phyloP scores from a whole-genome alignment of 2,797 vertebrate species.

The Pseudopleuronectes americanus region DNA sequence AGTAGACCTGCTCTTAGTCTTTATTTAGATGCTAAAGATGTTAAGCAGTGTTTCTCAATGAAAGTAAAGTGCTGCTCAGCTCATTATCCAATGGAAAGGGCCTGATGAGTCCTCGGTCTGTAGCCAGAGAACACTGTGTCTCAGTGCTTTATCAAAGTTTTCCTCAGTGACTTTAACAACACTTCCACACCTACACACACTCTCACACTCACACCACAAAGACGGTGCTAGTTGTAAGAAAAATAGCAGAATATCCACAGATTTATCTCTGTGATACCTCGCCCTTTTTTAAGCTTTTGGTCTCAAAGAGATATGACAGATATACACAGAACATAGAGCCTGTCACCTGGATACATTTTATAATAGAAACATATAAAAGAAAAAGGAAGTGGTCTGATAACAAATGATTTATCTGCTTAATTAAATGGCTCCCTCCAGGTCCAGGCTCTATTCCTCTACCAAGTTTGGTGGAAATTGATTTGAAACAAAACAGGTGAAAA shows the following conservation, averaged over 20 bases:
- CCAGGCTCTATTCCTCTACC: no score
- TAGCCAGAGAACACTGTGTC: conserved; percentile 1
- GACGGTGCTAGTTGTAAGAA: background rate
- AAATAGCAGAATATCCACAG: background rate
- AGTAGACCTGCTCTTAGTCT: conserved; percentile 31
- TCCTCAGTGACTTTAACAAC: background rate
- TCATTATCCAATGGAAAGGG: conserved; percentile 43
- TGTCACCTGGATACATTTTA: no score
- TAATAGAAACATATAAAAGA: no score
- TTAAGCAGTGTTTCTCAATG: conserved; percentile 44
- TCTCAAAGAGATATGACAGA: background rate
- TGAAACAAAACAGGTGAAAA: no score
- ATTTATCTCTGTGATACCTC: background rate
- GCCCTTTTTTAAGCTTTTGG: background rate
- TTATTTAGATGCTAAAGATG: conserved; percentile 53
- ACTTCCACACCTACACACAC: no score
- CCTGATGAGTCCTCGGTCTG: conserved; percentile 6
- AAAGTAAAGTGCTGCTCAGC: conserved; percentile 44
- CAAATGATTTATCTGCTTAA: no score
- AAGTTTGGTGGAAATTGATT: no score
- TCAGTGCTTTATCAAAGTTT: background rate
- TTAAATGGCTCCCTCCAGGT: no score
- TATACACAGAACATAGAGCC: background rate
- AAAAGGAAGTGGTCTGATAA: no score
- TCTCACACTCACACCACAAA: no score